Evolutionary conservation across 2,888 invertebrate species (phyloP).

Genomic region (Lithodes maja): DNA sequence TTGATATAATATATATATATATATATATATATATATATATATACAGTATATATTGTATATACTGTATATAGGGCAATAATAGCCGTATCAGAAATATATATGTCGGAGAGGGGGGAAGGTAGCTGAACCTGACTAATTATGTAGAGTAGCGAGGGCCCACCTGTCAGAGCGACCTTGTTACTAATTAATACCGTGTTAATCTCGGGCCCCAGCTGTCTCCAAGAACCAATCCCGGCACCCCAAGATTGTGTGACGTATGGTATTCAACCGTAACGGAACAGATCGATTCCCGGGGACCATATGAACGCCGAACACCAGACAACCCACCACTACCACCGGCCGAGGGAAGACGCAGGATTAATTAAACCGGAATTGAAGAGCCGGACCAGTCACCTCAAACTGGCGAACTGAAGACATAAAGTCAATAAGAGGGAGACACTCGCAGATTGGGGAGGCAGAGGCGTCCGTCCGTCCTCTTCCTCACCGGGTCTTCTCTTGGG

Average conservation of each 20-base stretch:
- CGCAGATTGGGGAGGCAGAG: conserved; percentile 31
- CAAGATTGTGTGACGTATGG: conserved; percentile 25
- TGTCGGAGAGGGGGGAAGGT: too few species aligned
- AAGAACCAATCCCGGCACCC: conserved; percentile 21
- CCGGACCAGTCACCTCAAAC: conserved; percentile 49
- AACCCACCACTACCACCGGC: too few species aligned
- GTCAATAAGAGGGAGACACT: conserved; percentile 39
- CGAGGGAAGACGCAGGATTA: conserved; percentile 43
- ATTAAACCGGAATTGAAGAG: conserved; percentile 51
- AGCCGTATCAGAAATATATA: too few species aligned
- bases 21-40: too few species aligned
- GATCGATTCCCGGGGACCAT: conserved; percentile 32
- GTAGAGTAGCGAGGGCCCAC: neutral
- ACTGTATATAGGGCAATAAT: too few species aligned
- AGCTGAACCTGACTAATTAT: too few species aligned
- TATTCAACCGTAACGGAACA: neutral
- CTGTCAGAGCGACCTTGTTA: conserved; percentile 30
- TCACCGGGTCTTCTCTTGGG: too few species aligned
- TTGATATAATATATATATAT: too few species aligned
- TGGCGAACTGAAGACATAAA: conserved; percentile 48
- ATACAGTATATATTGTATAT: too few species aligned
- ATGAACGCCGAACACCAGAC: conserved; percentile 11
- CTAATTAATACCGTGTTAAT: conserved; percentile 42
- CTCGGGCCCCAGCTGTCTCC: conserved; percentile 10
- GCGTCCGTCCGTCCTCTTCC: too few species aligned